Conservation (phyloP, 2,113 vertebrate species). For the Xyrauchen texanus region DNA sequence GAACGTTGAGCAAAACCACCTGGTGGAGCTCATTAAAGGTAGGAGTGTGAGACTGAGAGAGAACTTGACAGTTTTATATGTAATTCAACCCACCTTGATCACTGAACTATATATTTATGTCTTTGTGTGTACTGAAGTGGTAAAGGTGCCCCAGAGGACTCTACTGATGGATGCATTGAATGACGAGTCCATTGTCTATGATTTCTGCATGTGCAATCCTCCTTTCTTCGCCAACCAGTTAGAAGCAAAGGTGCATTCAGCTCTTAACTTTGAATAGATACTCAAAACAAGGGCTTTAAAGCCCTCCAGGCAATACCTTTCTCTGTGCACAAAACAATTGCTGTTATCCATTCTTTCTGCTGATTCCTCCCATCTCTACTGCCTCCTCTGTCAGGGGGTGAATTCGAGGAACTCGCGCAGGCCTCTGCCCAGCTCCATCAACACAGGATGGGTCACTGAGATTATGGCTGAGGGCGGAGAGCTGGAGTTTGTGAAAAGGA, state of each 20-base stretch:
- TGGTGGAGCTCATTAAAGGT: conserved; percentile 97
- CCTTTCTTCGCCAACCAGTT: conserved; percentile 97
- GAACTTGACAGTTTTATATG: background rate
- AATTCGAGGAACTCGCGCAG: conserved; percentile 96
- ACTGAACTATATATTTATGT: background rate
- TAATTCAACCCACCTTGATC: background rate
- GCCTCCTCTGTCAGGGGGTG: conserved; percentile 79
- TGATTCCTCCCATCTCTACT: conserved; percentile 27
- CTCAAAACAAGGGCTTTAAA: background rate
- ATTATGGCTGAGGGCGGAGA: conserved; percentile 99
- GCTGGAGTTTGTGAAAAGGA: conserved; percentile 97
- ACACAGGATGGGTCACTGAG: conserved; percentile 97
- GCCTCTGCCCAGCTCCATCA: conserved; percentile 95
- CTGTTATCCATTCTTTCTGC: conserved; percentile 11
- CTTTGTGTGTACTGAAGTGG: conserved; percentile 75
- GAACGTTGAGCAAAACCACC: conserved; percentile 94
- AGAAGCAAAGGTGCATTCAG: conserved; percentile 85
- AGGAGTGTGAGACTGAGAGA: conserved; percentile 5
- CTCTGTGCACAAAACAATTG: conserved; percentile 11
- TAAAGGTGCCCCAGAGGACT: conserved; percentile 98
- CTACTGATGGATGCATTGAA: conserved; percentile 96
- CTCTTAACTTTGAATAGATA: background rate
- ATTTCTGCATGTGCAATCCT: conserved; percentile 99
- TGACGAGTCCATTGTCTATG: conserved; percentile 93
- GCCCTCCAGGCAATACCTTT: background rate